A percentile compares a stretch with the other conserved stretches of the same genome.
Evolutionary conservation across 2,797 vertebrate genomes (phyloP).

Genomic region (Melanitta fusca): DNA sequence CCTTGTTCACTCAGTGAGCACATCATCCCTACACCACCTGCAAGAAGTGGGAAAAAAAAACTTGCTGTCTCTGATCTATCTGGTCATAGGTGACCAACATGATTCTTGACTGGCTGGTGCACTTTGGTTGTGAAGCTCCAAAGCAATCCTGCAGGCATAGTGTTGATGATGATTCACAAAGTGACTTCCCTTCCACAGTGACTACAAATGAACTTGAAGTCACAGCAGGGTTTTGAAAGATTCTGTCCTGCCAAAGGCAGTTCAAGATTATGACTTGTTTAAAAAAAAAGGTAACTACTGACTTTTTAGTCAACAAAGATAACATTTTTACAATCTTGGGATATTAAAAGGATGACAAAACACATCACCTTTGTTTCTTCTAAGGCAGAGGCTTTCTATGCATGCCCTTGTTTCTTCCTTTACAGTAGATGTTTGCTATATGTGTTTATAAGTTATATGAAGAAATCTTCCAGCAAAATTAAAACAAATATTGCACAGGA

Average conservation of each 20-base stretch:
- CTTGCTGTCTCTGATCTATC: neutral
- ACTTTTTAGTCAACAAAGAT: neutral
- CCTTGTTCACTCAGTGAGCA: slow-evolving; percentile 85
- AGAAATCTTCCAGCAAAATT: neutral
- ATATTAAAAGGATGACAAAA: neutral
- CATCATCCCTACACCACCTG: slow-evolving; percentile 85
- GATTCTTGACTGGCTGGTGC: neutral
- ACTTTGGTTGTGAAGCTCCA: neutral
- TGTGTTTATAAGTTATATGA: neutral
- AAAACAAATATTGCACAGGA: neutral
- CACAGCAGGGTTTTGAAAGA: neutral
- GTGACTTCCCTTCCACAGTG: neutral
- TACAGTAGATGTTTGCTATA: neutral
- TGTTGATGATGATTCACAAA: neutral
- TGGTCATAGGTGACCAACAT: neutral
- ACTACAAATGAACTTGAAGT: neutral
- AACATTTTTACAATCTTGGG: neutral
- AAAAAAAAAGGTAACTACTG: neutral
- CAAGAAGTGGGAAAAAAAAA: neutral
- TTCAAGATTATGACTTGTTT: neutral
- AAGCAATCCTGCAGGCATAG: neutral
- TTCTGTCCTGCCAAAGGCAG: neutral
- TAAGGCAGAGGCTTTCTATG: neutral
- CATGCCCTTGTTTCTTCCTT: neutral
- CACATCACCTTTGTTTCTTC: neutral